Conservation (phyloP, 1,140 invertebrate genomes). For the Neelides sp. region DNA sequence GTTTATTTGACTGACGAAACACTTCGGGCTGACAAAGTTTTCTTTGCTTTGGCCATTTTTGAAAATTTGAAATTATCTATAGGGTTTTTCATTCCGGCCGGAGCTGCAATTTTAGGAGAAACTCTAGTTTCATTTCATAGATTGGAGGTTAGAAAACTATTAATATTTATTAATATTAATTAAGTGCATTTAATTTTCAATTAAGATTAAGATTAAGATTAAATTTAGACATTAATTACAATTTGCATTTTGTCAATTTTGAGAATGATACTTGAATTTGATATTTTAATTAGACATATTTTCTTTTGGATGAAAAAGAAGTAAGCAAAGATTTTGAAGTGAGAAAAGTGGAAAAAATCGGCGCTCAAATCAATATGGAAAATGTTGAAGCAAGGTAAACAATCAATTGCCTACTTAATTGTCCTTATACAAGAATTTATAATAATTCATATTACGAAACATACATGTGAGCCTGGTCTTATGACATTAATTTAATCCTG, state of each 20-base stretch:
- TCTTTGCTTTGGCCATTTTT: conserved; percentile 15
- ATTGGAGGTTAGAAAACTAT: not conserved
- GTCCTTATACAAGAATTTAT: not conserved
- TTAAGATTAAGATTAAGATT: no score
- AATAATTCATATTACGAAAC: not conserved
- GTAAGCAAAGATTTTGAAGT: not conserved
- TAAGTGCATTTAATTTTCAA: no score
- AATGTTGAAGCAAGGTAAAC: no score
- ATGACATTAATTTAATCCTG: no score
- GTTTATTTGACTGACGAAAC: conserved; percentile 1
- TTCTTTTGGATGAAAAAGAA: conserved; percentile 14
- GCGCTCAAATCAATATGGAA: no score
- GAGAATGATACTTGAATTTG: no score
- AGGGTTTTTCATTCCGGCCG: conserved; percentile 9
- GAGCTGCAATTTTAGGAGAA: conserved; percentile 12
- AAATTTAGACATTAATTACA: no score
- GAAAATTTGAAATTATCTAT: conserved; percentile 9
- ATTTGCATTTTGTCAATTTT: no score
- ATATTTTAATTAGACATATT: conserved; percentile 7
- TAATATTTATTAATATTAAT: no score
- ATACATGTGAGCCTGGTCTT: no score
- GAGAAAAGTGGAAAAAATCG: not conserved
- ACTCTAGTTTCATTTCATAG: conserved; percentile 10
- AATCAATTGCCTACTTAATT: no score
- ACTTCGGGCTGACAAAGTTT: conserved; percentile 13